A percentile compares a stretch with the other conserved stretches of the same genome.
These are phyloP conservation scores for Halcyon badia DNA, from an alignment of 2,797 vertebrate species.

Conservation along the genomic window DNA sequence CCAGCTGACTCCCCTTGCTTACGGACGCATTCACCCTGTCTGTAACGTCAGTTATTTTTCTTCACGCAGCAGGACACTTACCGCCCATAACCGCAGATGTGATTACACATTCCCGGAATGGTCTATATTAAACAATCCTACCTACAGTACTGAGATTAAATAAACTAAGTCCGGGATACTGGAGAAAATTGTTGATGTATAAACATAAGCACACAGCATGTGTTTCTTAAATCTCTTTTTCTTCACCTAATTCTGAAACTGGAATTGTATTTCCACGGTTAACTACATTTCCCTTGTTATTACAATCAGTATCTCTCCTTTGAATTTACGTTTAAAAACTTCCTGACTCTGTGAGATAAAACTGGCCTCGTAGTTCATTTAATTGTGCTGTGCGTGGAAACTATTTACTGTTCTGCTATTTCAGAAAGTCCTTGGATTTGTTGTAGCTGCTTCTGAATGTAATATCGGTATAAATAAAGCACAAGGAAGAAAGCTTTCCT, in stretches of 20 bases:
- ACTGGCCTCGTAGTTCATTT: neutral
- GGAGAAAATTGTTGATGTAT: neutral
- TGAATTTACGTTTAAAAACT: conserved; percentile 12
- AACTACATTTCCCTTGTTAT: neutral
- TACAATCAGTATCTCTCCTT: neutral
- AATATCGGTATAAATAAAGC: conserved; percentile 63
- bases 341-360: neutral
- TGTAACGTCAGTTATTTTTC: neutral
- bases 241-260: neutral
- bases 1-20: neutral
- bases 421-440: conserved; percentile 49
- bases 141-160: conserved; percentile 36
- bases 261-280: neutral
- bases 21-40: neutral
- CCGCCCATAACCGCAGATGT: accelerated
- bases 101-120: conserved; percentile 23
- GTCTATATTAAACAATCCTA: conserved; percentile 22
- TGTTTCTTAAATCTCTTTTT: conserved; percentile 9
- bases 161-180: neutral
- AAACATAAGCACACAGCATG: neutral
- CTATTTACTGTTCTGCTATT: conserved; percentile 43
- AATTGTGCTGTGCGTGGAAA: conserved; percentile 5
- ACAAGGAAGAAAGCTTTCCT: conserved; percentile 45
- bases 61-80: neutral
- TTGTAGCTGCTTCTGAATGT: conserved; percentile 44